Percentiles rank a stretch among this genome's conserved stretches.
These are phyloP conservation scores for Stomatorhinus walkeri DNA, from an alignment of 2,797 vertebrate species.

Conservation along the genomic window DNA sequence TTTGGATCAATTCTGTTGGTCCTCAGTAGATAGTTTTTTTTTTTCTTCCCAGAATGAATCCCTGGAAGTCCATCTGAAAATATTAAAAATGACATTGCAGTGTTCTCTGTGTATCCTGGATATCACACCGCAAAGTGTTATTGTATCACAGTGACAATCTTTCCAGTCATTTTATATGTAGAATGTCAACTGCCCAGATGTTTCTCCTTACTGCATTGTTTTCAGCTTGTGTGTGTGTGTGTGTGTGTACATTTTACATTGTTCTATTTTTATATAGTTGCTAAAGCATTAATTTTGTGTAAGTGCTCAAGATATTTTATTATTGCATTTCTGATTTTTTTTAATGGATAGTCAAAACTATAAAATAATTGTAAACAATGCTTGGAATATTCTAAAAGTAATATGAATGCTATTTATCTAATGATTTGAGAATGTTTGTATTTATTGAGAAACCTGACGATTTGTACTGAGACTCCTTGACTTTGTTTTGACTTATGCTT, in stretches of 20 bases:
- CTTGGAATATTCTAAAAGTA: background rate
- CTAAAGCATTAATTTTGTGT: background rate
- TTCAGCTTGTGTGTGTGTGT: background rate
- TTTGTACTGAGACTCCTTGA: conserved; percentile 28
- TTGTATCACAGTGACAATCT: conserved; percentile 1
- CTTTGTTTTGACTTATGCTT: background rate
- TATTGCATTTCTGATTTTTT: background rate
- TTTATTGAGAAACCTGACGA: conserved; percentile 36
- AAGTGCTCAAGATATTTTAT: background rate
- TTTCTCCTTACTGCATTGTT: background rate
- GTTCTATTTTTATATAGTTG: background rate
- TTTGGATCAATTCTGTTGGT: background rate
- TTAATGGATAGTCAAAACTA: background rate
- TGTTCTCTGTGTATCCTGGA: background rate
- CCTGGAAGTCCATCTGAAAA: background rate
- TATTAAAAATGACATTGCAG: background rate
- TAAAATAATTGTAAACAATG: background rate
- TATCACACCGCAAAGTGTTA: background rate
- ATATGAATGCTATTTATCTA: background rate
- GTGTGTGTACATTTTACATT: background rate
- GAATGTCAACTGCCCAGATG: background rate
- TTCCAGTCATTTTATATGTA: background rate
- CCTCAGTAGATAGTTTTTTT: background rate
- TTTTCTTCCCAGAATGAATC: background rate
- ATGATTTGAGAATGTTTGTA: conserved; percentile 18